Evolutionary conservation across 2,888 invertebrate species (phyloP), one percentile per base, ranked within the genome.

Genomic region (Drosophila paramelanica): DNA sequence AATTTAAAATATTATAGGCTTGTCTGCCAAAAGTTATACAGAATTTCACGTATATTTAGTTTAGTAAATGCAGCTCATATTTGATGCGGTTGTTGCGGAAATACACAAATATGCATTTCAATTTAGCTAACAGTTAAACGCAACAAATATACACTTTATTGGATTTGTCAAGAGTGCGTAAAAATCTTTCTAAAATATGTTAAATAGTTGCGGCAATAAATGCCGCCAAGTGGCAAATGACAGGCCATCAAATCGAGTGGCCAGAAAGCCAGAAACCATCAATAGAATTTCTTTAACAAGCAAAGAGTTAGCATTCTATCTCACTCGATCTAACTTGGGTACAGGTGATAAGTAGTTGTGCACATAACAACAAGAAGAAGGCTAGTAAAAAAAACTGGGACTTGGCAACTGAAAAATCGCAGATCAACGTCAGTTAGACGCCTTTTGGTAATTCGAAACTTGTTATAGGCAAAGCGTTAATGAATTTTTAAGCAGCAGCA

Each of bases 381-480:
- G 56, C 66, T 66, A 58, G 52, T 67, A 49, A 38, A 17, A 17
- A 17, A 23, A 66, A 73, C 53, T 57, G 25, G 23, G 20, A 38
- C 31, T 52, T 25, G 42, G 41, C 38, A 52, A 17, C 27, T 36
- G 4, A 5, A 8, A 47, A 45, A 43, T 56, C 56, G 45, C 46
- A 33, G 51, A 31, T 38, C 38, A 76, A 61, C 70, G 65, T 67
- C 82, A 81, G 71, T 80, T 81, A 80, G 80, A 85, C 71, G 80
- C 70, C 69, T 67, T 60, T 67, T 74, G 89, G 87, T 87, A 90
- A 89, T 89, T 89, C 67, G 84, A 79, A 78, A 77, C 86, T 89
- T 82, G 88, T 82, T 89, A 85, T 80, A 73, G 59, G 77, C 74
- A 64, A 81, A 74, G 89, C 79, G 89, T 77, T 89, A 89, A 89